A percentile compares a stretch with the other conserved stretches of the same genome.
Evolutionary conservation across 2,888 invertebrate genomes (phyloP).

Genomic region (Caenorhabditis auriculariae): DNA sequence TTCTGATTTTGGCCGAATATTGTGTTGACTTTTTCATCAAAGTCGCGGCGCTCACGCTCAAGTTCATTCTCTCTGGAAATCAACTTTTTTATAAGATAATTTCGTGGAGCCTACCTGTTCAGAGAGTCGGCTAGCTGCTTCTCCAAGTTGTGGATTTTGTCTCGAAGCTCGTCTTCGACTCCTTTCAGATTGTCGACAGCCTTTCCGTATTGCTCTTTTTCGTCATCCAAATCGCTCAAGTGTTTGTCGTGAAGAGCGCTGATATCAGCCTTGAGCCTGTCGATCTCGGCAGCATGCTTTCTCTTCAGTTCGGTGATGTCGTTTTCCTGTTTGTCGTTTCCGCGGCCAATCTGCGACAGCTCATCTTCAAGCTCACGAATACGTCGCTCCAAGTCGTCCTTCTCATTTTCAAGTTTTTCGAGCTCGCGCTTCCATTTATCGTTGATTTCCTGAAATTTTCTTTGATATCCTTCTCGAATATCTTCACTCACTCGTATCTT

Average conservation of each 20-base stretch:
- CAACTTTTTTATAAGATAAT: not conserved
- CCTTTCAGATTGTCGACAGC: slow-evolving; percentile 47
- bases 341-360: slow-evolving; percentile 50
- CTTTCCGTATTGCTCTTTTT: slow-evolving; percentile 56
- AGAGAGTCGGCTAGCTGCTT: slow-evolving; percentile 56
- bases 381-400: slow-evolving; percentile 55
- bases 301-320: slow-evolving; percentile 54
- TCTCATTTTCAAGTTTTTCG: slow-evolving; percentile 60
- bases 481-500: slow-evolving; percentile 17
- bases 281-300: slow-evolving; percentile 58
- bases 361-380: slow-evolving; percentile 60
- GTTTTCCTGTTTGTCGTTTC: slow-evolving; percentile 49
- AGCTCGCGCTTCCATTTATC: slow-evolving; percentile 60
- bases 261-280: slow-evolving; percentile 56
- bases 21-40: slow-evolving; percentile 59
- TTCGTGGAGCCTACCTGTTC: slow-evolving; percentile 22
- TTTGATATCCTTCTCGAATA: too few relatives aligned
- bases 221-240: slow-evolving; percentile 58
- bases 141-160: slow-evolving; percentile 53
- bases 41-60: slow-evolving; percentile 56
- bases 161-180: slow-evolving; percentile 55
- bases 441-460: slow-evolving; percentile 51
- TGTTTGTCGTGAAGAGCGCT: slow-evolving; percentile 55
- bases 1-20: slow-evolving; percentile 53
- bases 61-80: slow-evolving; percentile 51